A percentile compares a stretch with the other conserved stretches of the same genome.
Evolutionary conservation across 2,888 invertebrate genomes (phyloP).

Genomic region (Branchinecta sandiegonensis): DNA sequence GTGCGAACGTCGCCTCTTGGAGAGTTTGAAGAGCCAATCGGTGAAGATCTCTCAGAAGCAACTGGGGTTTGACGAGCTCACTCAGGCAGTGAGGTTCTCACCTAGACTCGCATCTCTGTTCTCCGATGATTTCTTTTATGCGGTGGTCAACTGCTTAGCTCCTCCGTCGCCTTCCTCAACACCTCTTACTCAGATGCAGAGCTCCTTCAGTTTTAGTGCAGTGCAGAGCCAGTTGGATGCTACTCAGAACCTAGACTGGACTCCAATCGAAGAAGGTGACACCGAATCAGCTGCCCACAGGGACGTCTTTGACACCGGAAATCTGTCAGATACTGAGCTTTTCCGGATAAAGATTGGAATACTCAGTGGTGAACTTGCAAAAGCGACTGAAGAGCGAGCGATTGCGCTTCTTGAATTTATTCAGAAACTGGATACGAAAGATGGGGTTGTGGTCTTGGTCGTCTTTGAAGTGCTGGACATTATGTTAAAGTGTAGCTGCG

Average conservation of each 20-base stretch:
- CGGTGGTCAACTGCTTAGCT: no score
- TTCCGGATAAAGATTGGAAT: not conserved
- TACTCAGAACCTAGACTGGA: conserved; percentile 3
- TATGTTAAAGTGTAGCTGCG: not conserved
- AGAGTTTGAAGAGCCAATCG: no score
- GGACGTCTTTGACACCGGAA: not conserved
- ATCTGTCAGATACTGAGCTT: not conserved
- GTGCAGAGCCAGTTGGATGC: not conserved
- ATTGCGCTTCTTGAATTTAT: not conserved
- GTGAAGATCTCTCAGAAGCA: no score
- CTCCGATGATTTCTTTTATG: no score
- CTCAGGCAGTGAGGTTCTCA: no score
- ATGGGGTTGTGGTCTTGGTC: not conserved
- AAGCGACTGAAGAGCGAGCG: not conserved
- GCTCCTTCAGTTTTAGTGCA: no score
- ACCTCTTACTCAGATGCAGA: no score
- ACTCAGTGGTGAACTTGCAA: not conserved
- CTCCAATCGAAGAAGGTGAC: not conserved
- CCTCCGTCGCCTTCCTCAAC: no score
- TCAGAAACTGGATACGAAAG: not conserved
- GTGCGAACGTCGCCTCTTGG: no score
- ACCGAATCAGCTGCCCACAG: not conserved
- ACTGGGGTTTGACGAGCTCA: no score
- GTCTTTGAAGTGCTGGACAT: not conserved
- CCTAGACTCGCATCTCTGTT: no score